Conservation (phyloP, 1,140 invertebrate genomes). For the Drosophila miranda region DNA sequence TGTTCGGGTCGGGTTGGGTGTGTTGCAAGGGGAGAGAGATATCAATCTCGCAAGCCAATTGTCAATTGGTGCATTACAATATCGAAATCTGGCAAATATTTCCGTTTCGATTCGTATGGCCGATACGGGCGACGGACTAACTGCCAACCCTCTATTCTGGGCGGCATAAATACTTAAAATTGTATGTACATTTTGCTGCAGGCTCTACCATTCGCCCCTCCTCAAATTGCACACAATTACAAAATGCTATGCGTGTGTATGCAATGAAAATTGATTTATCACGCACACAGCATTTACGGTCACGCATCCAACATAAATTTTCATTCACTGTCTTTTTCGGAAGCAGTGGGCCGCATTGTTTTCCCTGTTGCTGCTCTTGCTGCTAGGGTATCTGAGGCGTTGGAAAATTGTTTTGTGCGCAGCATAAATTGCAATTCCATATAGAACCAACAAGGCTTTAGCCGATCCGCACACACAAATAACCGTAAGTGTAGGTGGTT, state of each 20-base stretch:
- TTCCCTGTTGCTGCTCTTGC: conserved; percentile 32
- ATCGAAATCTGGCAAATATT: conserved; percentile 68
- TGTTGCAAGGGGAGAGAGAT: conserved; percentile 18
- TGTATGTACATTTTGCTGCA: conserved; percentile 32
- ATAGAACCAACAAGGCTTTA: conserved; percentile 33
- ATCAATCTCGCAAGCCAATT: conserved; percentile 75
- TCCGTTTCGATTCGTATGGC: conserved; percentile 37
- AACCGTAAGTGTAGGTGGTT: not conserved
- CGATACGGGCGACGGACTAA: conserved; percentile 33
- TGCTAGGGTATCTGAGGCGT: conserved; percentile 44
- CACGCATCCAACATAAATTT: conserved; percentile 78
- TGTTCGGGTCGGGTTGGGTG: conserved; percentile 3
- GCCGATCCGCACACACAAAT: conserved; percentile 20
- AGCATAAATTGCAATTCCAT: conserved; percentile 73
- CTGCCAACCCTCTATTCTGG: conserved; percentile 45
- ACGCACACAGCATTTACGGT: conserved; percentile 78
- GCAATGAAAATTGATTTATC: conserved; percentile 80
- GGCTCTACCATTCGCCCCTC: not conserved
- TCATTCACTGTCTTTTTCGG: conserved; percentile 76
- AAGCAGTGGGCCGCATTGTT: conserved; percentile 38
- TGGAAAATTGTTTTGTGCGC: conserved; percentile 70
- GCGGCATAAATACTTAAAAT: conserved; percentile 73
- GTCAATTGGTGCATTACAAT: conserved; percentile 74
- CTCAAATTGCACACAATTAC: conserved; percentile 74
- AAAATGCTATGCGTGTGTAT: conserved; percentile 50